These are phyloP conservation scores for Epinephelus coioides DNA, from an alignment of 2,797 vertebrate species.

Conservation along the genomic window DNA sequence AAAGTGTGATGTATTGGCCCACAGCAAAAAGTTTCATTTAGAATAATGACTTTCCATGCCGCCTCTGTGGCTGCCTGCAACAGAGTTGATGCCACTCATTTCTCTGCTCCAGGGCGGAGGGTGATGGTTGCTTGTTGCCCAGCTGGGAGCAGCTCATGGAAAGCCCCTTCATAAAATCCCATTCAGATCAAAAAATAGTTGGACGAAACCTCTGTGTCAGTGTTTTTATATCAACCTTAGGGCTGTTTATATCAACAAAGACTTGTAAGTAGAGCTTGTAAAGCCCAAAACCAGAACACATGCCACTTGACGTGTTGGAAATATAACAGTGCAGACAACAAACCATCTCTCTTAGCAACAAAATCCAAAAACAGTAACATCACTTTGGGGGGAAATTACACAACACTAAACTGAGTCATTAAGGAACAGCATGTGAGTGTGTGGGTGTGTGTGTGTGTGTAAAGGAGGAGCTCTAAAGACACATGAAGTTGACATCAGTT, in stretches of 20 bases:
- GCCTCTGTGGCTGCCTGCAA: conserved; percentile 22
- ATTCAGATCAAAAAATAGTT: conserved; percentile 36
- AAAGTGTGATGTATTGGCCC: conserved; percentile 15
- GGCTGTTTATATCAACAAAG: conserved; percentile 57
- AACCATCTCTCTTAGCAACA: conserved; percentile 26
- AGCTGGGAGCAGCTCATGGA: conserved; percentile 10
- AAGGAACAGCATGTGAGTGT: conserved; percentile 1
- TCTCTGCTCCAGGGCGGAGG: conserved; percentile 11
- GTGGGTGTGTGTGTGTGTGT: neutral
- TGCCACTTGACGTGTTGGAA: neutral
- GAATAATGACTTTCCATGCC: conserved; percentile 9
- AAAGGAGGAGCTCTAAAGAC: neutral
- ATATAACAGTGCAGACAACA: conserved; percentile 8
- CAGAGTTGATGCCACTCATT: conserved; percentile 2
- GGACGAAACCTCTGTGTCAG: conserved; percentile 55
- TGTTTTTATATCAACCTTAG: conserved; percentile 43
- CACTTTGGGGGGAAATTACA: conserved; percentile 4
- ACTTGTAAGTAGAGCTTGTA: conserved; percentile 22
- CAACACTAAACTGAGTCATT: conserved; percentile 7
- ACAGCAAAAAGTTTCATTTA: conserved; percentile 1
- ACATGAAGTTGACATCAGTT: neutral
- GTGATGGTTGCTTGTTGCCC: conserved; percentile 3
- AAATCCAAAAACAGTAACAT: conserved; percentile 1
- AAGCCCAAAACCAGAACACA: conserved; percentile 13
- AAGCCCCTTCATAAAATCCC: conserved; percentile 7